These are phyloP conservation scores for Atopsyche davidsoni DNA, from an alignment of 1,140 invertebrate species.

Conservation along the genomic window DNA sequence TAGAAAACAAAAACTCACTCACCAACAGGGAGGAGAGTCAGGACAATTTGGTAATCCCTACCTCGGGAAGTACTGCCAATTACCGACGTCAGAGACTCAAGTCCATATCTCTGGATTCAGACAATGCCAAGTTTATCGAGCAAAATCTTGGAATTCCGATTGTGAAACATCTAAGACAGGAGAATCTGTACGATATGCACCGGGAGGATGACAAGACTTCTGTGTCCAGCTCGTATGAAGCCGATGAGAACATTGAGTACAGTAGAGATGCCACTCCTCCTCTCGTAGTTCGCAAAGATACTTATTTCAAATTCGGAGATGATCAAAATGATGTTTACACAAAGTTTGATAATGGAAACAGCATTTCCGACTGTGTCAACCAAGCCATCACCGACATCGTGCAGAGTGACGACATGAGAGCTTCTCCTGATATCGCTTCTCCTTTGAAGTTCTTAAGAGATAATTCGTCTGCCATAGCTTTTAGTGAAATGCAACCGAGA, in stretches of 20 bases:
- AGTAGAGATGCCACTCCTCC: conserved; percentile 2
- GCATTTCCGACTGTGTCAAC: conserved; percentile 29
- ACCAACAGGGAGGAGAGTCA: conserved; percentile 28
- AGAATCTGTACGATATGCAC: conserved; percentile 36
- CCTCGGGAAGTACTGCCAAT: conserved; percentile 38
- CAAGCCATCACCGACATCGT: conserved; percentile 25
- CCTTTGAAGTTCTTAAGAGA: conserved; percentile 39
- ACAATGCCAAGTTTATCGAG: conserved; percentile 50
- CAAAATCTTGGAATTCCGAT: conserved; percentile 48
- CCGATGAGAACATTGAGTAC: conserved; percentile 2
- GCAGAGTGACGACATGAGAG: conserved; percentile 11
- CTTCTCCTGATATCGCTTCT: conserved; percentile 15
- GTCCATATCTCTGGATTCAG: conserved; percentile 50
- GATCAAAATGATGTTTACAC: conserved; percentile 34
- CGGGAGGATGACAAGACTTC: conserved; percentile 7
- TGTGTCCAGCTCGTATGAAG: not conserved
- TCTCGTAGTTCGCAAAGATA: conserved; percentile 7
- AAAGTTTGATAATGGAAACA: conserved; percentile 12
- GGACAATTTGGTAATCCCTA: conserved; percentile 33
- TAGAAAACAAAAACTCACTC: not conserved
- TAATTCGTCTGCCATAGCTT: conserved; percentile 43
- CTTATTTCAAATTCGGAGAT: conserved; percentile 40
- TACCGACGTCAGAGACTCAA: conserved; percentile 45
- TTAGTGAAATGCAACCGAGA: conserved; percentile 44
- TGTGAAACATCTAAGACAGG: conserved; percentile 43